A percentile compares a stretch with the other conserved stretches of the same genome.
Evolutionary conservation across 1,140 invertebrate genomes (phyloP).

Genomic region (Drosophila tsacasi): DNA sequence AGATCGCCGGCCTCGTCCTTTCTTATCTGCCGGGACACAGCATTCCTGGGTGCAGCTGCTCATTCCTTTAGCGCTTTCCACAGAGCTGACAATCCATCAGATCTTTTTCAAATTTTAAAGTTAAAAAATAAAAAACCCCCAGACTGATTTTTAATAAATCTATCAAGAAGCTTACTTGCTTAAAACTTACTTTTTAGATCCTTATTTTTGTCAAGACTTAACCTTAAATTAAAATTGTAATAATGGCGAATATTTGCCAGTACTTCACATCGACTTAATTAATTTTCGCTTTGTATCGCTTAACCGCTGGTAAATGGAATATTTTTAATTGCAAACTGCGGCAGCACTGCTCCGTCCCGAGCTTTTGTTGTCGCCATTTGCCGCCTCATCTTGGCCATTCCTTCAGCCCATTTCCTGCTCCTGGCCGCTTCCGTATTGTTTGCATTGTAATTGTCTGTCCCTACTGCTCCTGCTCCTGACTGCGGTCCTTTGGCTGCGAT

Average conservation of each 20-base stretch:
- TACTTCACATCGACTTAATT: slow-evolving; percentile 7
- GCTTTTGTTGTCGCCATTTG: slow-evolving; percentile 28
- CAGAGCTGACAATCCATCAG: slow-evolving; percentile 16
- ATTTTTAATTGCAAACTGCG: slow-evolving; percentile 26
- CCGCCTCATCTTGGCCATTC: slow-evolving; percentile 57
- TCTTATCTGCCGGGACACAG: slow-evolving; percentile 70
- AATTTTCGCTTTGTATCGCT: slow-evolving; percentile 10
- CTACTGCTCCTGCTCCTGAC: slow-evolving; percentile 19
- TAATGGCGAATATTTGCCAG: slow-evolving; percentile 6
- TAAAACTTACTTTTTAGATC: background rate
- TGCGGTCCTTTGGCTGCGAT: slow-evolving; percentile 38
- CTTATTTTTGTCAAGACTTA: background rate
- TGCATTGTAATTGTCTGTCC: slow-evolving; percentile 77
- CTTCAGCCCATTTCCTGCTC: slow-evolving; percentile 61
- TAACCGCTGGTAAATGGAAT: slow-evolving; percentile 6
- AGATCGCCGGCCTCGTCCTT: slow-evolving; percentile 71
- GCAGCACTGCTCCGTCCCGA: slow-evolving; percentile 9
- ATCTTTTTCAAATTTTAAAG: background rate
- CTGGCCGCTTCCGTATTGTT: slow-evolving; percentile 60
- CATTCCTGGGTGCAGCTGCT: slow-evolving; percentile 8
- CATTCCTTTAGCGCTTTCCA: slow-evolving; percentile 5
- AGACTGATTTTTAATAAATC: background rate
- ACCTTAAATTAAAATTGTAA: slow-evolving; percentile 5
- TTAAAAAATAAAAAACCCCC: background rate
- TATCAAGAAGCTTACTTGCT: too few species aligned